Evolutionary conservation across 2,113 vertebrate genomes (phyloP).

Genomic region (Todiramphus chloris): DNA sequence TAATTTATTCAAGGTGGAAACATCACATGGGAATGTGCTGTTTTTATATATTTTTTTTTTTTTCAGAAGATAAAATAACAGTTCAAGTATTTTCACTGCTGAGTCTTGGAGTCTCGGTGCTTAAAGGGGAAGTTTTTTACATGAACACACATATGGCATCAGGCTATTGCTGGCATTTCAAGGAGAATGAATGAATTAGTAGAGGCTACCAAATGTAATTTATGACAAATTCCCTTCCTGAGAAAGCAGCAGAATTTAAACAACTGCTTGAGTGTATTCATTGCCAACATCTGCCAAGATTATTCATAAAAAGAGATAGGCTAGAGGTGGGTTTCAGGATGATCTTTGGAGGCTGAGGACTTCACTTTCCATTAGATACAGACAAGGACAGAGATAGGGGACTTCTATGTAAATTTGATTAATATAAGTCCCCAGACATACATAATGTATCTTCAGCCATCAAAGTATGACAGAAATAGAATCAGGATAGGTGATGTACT

Average conservation of each 20-base stretch:
- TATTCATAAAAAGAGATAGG: neutral
- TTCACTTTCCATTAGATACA: neutral
- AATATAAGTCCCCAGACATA: neutral
- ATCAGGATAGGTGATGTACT: neutral
- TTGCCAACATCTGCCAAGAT: neutral
- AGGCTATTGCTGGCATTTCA: neutral
- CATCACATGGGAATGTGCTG: neutral
- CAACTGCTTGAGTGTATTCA: neutral
- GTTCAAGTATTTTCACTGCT: neutral
- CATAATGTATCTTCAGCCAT: neutral
- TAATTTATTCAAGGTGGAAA: constrained; percentile 40
- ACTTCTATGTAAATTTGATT: neutral
- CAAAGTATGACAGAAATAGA: neutral
- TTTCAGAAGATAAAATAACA: neutral
- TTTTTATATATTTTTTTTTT: neutral
- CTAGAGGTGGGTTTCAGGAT: neutral
- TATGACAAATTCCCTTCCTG: neutral
- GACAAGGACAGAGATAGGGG: neutral
- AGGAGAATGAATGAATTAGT: constrained; percentile 29
- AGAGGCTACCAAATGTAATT: constrained; percentile 16
- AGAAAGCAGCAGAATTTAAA: constrained; percentile 42
- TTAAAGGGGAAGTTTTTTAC: neutral
- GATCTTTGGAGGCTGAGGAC: neutral
- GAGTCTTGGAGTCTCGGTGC: neutral
- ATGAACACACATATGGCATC: neutral